Conservation (phyloP, 2,888 invertebrate genomes). For the Gasteruption jaculator region DNA sequence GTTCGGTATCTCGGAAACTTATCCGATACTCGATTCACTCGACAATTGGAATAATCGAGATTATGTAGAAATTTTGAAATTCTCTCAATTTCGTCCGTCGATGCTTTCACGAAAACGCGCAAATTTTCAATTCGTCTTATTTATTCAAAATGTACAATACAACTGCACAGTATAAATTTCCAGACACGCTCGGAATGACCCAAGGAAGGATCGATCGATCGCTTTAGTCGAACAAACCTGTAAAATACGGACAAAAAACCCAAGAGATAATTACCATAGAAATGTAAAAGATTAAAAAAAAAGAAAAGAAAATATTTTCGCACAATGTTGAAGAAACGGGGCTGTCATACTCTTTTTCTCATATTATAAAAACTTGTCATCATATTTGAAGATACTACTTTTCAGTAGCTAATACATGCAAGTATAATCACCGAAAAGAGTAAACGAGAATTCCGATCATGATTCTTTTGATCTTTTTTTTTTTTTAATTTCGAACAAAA, state of each 20-base stretch:
- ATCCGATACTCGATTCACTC: too few relatives aligned
- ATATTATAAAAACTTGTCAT: constrained; percentile 30
- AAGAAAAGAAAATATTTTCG: too few relatives aligned
- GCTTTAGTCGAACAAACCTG: constrained; percentile 73
- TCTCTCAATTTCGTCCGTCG: too few relatives aligned
- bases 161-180: constrained; percentile 44
- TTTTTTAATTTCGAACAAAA: constrained; percentile 23
- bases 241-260: constrained; percentile 51
- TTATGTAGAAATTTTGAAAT: too few relatives aligned
- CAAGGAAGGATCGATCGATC: constrained; percentile 23
- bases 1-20: too few relatives aligned
- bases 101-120: too few relatives aligned
- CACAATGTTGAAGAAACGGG: too few relatives aligned
- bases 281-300: too few relatives aligned
- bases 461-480: constrained; percentile 11
- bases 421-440: constrained; percentile 54
- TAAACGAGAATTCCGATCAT: constrained; percentile 17
- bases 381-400: constrained; percentile 25
- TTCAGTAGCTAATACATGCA: constrained; percentile 62
- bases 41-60: too few relatives aligned
- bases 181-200: too few relatives aligned
- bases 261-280: constrained; percentile 31
- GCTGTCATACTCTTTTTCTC: too few relatives aligned
- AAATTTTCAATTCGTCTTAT: constrained; percentile 35
- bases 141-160: constrained; percentile 43